A percentile compares a stretch with the other conserved stretches of the same genome.
These are phyloP conservation scores for Spea multiplicata DNA, from an alignment of 2,113 vertebrate genomes.

Conservation along the genomic window DNA sequence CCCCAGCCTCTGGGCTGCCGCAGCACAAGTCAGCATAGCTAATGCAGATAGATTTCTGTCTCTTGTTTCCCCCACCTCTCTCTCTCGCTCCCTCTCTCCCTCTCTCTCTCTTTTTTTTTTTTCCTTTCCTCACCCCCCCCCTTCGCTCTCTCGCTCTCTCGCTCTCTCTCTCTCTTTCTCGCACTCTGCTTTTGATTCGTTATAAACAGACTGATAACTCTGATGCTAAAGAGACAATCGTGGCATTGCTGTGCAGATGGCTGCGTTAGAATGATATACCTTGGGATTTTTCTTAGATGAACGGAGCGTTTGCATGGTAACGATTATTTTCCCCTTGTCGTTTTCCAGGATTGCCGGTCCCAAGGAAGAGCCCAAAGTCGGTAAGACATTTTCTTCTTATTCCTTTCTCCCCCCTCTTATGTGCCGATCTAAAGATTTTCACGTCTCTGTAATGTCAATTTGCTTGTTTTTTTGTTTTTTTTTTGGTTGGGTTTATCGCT, in stretches of 20 bases:
- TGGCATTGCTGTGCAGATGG: slow-evolving; percentile 76
- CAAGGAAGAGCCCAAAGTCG: slow-evolving; percentile 99
- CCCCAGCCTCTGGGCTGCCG: slow-evolving; percentile 75
- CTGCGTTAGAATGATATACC: slow-evolving; percentile 70
- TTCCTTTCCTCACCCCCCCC: slow-evolving; percentile 46
- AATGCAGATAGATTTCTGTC: slow-evolving; percentile 80
- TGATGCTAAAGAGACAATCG: slow-evolving; percentile 62
- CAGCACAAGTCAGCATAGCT: slow-evolving; percentile 80
- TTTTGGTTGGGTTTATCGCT: slow-evolving; percentile 9
- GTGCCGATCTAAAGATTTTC: slow-evolving; percentile 9
- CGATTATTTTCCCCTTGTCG: slow-evolving; percentile 74
- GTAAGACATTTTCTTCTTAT: slow-evolving; percentile 73
- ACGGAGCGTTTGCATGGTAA: slow-evolving; percentile 70
- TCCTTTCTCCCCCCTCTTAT: slow-evolving; percentile 41
- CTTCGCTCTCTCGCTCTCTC: slow-evolving; percentile 50
- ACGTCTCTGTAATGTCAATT: not conserved
- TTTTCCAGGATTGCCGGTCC: slow-evolving; percentile 89
- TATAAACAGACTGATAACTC: slow-evolving; percentile 75
- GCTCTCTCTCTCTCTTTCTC: slow-evolving; percentile 55
- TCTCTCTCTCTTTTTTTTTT: slow-evolving; percentile 43
- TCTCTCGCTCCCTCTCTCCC: slow-evolving; percentile 46
- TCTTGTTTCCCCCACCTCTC: slow-evolving; percentile 50
- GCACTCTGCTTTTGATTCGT: slow-evolving; percentile 66
- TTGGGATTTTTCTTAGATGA: slow-evolving; percentile 67
- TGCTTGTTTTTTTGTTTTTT: not conserved